Evolutionary conservation across 2,888 invertebrate species (phyloP).

Genomic region (Deroplatys truncata): DNA sequence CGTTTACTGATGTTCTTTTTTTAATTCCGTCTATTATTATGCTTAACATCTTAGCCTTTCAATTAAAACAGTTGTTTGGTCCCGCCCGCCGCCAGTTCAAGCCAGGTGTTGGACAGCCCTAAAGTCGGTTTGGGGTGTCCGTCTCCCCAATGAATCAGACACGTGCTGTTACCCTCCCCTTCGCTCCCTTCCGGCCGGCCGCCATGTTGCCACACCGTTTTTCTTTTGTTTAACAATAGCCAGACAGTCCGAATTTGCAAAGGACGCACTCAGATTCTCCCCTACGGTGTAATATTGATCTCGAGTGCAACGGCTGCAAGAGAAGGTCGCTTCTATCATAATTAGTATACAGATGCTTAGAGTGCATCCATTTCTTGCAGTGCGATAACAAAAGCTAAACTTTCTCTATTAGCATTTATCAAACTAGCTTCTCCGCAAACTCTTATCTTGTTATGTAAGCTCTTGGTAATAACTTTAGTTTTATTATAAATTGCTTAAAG

Average conservation of each 20-base stretch:
- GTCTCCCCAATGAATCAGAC: background rate
- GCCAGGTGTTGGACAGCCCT: background rate
- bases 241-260: background rate
- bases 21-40: too few relatives aligned
- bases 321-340: background rate
- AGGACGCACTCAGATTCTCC: background rate
- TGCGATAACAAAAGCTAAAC: too few relatives aligned
- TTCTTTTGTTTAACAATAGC: background rate
- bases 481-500: too few relatives aligned
- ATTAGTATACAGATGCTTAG: background rate
- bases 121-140: background rate
- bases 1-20: too few relatives aligned
- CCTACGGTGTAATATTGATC: background rate
- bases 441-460: too few relatives aligned
- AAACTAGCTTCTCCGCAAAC: too few relatives aligned
- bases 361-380: background rate
- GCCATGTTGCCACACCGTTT: background rate
- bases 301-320: background rate
- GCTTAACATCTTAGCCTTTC: too few relatives aligned
- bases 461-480: too few relatives aligned
- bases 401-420: too few relatives aligned
- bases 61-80: too few relatives aligned
- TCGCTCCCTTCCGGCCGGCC: background rate
- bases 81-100: too few relatives aligned
- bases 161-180: background rate